Percentiles rank a stretch among this genome's conserved stretches.
Evolutionary conservation across 1,140 invertebrate species (phyloP).

Genomic region (Meloidogyne chitwoodi): DNA sequence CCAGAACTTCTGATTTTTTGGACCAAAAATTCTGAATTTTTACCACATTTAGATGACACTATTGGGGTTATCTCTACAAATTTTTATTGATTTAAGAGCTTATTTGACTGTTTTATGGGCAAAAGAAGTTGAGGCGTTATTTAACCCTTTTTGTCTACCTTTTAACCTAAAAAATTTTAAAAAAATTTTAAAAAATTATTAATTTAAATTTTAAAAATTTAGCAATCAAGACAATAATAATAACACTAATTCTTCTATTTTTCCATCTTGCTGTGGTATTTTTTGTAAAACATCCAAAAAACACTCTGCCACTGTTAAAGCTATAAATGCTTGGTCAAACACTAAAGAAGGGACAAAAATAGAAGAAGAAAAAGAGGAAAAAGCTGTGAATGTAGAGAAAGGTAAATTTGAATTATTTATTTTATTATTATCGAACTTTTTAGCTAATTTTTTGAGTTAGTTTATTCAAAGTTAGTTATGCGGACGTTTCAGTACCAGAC

Average conservation of each 20-base stretch:
- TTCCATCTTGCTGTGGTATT: background rate
- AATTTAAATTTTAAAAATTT: background rate
- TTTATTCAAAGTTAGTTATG: background rate
- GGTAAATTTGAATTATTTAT: background rate
- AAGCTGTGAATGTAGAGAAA: background rate
- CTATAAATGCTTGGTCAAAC: background rate
- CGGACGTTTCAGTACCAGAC: background rate
- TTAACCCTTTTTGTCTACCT: too few species aligned
- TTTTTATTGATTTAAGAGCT: background rate
- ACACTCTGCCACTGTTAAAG: background rate
- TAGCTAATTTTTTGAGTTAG: background rate
- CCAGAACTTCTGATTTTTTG: background rate
- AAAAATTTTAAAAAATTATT: background rate
- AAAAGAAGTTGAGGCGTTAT: too few species aligned
- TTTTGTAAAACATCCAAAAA: background rate
- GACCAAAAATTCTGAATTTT: background rate
- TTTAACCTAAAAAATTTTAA: background rate
- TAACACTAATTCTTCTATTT: background rate
- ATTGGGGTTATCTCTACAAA: background rate
- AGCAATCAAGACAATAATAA: background rate
- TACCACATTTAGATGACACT: background rate
- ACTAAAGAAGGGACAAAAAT: background rate
- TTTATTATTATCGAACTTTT: background rate
- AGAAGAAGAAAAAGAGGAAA: background rate
- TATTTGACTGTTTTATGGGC: background rate